These are phyloP conservation scores for Dreissena rostriformis DNA, from an alignment of 1,140 invertebrate species.

Conservation along the genomic window DNA sequence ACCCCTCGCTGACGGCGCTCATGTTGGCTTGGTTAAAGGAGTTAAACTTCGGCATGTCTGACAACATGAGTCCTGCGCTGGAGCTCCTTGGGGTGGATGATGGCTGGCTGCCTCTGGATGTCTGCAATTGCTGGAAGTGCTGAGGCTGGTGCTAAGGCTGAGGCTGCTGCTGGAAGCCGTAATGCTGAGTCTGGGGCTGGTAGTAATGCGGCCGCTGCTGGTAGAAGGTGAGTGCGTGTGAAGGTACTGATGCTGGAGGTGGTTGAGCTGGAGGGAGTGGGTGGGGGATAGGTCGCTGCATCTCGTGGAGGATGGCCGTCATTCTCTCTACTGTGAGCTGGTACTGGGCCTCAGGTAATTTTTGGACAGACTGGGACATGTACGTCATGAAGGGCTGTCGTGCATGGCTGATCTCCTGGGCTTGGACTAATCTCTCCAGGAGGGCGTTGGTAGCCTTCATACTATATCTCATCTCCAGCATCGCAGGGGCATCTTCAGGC, in stretches of 20 bases:
- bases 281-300: constrained; percentile 33
- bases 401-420: constrained; percentile 46
- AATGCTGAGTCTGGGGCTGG: constrained; percentile 29
- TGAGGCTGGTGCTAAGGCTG: constrained; percentile 34
- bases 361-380: constrained; percentile 45
- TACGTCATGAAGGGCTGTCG: constrained; percentile 36
- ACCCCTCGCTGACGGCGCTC: constrained; percentile 32
- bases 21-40: constrained; percentile 37
- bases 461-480: constrained; percentile 42
- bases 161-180: constrained; percentile 34
- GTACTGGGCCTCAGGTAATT: constrained; percentile 46
- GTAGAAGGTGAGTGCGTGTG: constrained; percentile 26
- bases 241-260: constrained; percentile 31
- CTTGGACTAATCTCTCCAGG: constrained; percentile 41
- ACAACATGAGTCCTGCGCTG: constrained; percentile 34
- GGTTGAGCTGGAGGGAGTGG: constrained; percentile 24
- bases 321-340: constrained; percentile 35
- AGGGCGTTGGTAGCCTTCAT: constrained; percentile 44
- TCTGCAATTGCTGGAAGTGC: constrained; percentile 42
- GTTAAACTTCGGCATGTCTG: constrained; percentile 26
- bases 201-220: constrained; percentile 23
- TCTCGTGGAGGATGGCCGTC: constrained; percentile 46
- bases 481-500: constrained; percentile 37
- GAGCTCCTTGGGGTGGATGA: constrained; percentile 7
- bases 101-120: constrained; percentile 25